A percentile compares a stretch with the other conserved stretches of the same genome.
phyloP scores from a whole-genome alignment of 2,888 invertebrate species.

The Leptopterna dolabrata region DNA sequence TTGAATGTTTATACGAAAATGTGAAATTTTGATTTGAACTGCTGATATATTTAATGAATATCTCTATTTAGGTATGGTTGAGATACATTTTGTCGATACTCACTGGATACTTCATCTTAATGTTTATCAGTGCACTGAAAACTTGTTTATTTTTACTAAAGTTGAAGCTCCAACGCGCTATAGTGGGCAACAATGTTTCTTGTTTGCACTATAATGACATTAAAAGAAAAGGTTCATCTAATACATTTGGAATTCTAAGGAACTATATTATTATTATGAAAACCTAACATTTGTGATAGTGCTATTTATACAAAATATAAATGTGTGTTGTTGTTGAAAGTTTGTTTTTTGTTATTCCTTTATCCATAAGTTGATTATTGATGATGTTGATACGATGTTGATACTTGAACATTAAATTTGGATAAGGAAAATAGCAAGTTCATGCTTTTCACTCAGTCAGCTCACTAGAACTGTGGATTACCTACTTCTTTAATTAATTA shows the following conservation, averaged over 20 bases:
- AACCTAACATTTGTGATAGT: conserved; percentile 32
- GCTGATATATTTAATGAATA: neutral
- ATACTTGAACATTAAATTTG: too few relatives aligned
- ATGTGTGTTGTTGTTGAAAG: conserved; percentile 40
- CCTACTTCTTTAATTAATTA: too few relatives aligned
- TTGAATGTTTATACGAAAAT: neutral
- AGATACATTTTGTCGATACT: neutral
- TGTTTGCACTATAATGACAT: neutral
- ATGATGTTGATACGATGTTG: too few relatives aligned
- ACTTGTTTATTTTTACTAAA: neutral
- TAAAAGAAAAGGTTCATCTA: neutral
- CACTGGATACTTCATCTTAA: neutral
- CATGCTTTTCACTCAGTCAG: too few relatives aligned
- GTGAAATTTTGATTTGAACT: neutral
- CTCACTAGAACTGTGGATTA: too few relatives aligned
- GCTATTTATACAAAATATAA: conserved; percentile 43
- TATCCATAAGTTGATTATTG: neutral
- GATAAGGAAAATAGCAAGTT: too few relatives aligned
- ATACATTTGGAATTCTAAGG: neutral
- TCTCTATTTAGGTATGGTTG: too few relatives aligned
- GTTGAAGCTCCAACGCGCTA: neutral
- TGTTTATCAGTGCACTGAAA: neutral
- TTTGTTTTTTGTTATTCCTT: neutral
- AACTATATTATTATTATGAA: conserved; percentile 14
- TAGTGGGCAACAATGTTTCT: neutral